Evolutionary conservation across 2,797 vertebrate species (phyloP).

Genomic region (Falco berigora): DNA sequence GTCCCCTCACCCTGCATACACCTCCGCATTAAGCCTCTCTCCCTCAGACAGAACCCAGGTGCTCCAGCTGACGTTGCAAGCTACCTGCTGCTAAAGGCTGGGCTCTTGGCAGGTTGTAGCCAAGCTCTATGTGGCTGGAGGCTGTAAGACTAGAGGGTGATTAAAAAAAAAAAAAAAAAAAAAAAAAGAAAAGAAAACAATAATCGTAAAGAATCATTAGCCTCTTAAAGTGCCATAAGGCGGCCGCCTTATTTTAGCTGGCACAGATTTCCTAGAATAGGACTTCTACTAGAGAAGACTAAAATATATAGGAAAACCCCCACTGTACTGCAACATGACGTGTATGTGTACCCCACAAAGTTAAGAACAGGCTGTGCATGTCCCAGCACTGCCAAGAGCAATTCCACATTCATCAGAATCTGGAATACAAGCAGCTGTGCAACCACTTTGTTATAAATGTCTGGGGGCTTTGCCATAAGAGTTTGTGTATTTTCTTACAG

Average conservation of each 20-base stretch:
- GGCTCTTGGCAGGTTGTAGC: not conserved
- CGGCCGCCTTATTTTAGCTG: not conserved
- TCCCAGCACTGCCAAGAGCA: not conserved
- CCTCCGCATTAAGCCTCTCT: not conserved
- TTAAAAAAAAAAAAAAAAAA: not conserved
- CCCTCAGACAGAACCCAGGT: not conserved
- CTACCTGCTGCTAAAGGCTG: not conserved
- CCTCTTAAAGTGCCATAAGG: not conserved
- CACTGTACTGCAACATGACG: not conserved
- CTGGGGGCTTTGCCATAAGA: not conserved
- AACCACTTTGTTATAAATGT: not conserved
- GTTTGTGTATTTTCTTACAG: not conserved
- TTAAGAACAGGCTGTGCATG: not conserved
- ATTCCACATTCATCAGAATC: not conserved
- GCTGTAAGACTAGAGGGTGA: not conserved
- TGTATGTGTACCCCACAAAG: not conserved
- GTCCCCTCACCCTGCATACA: not conserved
- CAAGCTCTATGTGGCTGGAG: not conserved
- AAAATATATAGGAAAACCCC: not conserved
- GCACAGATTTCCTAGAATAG: not conserved
- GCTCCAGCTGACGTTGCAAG: not conserved
- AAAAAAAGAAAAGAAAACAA: not conserved
- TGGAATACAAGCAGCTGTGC: not conserved
- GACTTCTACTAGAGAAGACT: not conserved
- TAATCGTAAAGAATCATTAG: not conserved